Base-by-base conservation (phyloP, 1,140 invertebrate genomes). In the Dendroctonus ponderosae region DNA sequence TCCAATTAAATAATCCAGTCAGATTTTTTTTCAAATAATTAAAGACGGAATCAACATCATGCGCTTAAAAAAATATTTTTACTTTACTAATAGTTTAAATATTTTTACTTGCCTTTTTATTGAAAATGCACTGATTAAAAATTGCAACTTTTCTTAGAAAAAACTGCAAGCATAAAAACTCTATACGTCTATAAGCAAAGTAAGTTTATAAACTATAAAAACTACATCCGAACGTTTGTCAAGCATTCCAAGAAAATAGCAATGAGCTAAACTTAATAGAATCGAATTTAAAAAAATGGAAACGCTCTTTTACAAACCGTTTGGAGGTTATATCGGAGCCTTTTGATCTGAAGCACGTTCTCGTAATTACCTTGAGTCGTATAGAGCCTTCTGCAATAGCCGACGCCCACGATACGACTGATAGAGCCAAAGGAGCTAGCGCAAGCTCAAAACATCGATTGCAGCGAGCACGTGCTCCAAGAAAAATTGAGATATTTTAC, bases 391-490 rank as follows among this genome's bases (percentile, higher is more conserved):
- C 62, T 71, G 66, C 59, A 60, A 66, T 63, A 66, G 69, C 68
- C 66, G 71, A 70, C 71, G 71, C 71, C 71, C 71, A 67, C 71
- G 66, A 58, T 57, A 66, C 57, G 39, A 70, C 69, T 68, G 66
- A 68, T 66, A 50, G 64, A 62, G 59, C 54, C 49, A 50, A 40
- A 53, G 59, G 51, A 56, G 42, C 51, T 44, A 62, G 70, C 70
- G 68, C 70, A 67, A 67, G 61, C 70, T 62, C 65, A 52, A 8
- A 41, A 12, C 64, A 71, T 71, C 70, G 70, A 70, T 70, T 71
- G 59, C 49, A 57, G 41, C 41, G 41, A 65, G 53, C 67, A 68
- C 67, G 62, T 68, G 61, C 61, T 58, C 46, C n/a, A 14, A 40
- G 11, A 53, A 63, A 39, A 44, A 59, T 46, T 59, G 43, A 59